Evolutionary conservation across 1,140 invertebrate species (phyloP), one percentile per base, ranked within the genome.

Genomic region (Drosophila prosaltans): DNA sequence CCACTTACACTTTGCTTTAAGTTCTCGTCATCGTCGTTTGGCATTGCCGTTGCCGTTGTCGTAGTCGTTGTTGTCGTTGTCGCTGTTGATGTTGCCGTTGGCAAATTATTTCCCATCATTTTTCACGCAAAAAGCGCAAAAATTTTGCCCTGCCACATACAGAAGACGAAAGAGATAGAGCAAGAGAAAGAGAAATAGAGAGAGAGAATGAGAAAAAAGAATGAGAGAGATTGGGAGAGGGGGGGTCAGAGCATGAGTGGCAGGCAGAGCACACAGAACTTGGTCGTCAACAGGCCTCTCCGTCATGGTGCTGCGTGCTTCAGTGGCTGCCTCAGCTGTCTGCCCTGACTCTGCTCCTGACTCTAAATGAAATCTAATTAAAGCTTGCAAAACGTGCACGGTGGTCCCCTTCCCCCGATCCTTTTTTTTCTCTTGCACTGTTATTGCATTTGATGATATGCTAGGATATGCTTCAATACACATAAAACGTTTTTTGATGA

Each of bases 51-150:
- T 63, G 28, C 26, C 55, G 10, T 36, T 24, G 36, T 21, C 43
- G 63, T 39, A 45, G 36, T 10, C 41, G 26, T 40, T 57, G 57
- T 5, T 26, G 36, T 60, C 10, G 58, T 61, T 8, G 32, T 60
- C 57, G 28, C 66, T n/a, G 45, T 39, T 39, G 39, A 39, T 54
- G 30, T 61, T 62, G 30, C 43, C 30, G 69, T 65, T 73, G 74
- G 69, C 71, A 85, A 83, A 88, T 83, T 88, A 88, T 88, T 88
- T 88, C 79, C 78, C 84, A 88, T 88, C 77, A 89, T 88, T 88
- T 89, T 89, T 89, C 77, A 84, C 73, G 48, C 78, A 89, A 89
- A 84, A 88, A 80, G 84, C 74, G 68, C 66, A 78, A 61, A 80
- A 85, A 72, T 78, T 78, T 63, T 72, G 70, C 78, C 39, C 59